These are phyloP conservation scores for Hippocampus zosterae DNA, from an alignment of 2,113 vertebrate genomes.

Conservation along the genomic window DNA sequence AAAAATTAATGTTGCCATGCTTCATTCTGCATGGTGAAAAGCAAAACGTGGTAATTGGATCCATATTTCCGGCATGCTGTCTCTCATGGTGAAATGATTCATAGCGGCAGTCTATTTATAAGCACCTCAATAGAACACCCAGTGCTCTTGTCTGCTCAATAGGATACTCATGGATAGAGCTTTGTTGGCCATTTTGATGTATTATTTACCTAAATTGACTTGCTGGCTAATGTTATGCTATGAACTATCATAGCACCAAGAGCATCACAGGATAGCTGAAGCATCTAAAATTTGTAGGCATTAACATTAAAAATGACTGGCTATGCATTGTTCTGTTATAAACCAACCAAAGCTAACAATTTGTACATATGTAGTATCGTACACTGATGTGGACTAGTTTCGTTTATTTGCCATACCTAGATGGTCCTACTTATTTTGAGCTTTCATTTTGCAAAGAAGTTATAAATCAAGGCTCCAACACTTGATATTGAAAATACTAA, in stretches of 20 bases:
- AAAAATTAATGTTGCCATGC: background rate
- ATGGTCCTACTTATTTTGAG: no score
- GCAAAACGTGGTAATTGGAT: background rate
- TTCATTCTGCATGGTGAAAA: background rate
- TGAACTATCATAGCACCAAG: background rate
- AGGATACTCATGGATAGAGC: background rate
- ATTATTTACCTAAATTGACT: background rate
- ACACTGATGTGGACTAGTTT: no score
- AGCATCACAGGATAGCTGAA: no score
- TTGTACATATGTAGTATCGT: no score
- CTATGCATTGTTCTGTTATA: no score
- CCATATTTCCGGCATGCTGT: constrained; percentile 1
- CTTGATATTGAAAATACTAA: no score
- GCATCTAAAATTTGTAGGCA: no score
- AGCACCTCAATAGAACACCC: background rate
- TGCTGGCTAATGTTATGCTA: background rate
- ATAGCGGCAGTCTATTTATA: background rate
- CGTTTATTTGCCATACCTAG: no score
- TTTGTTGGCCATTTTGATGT: background rate
- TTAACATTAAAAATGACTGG: no score
- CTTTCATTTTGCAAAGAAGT: no score
- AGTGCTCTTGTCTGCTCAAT: background rate
- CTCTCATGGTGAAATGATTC: constrained; percentile 1
- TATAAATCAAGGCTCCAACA: no score
- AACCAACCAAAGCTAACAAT: no score